Conservation (phyloP, 2,888 invertebrate genomes). For the Syrista parreyssii region DNA sequence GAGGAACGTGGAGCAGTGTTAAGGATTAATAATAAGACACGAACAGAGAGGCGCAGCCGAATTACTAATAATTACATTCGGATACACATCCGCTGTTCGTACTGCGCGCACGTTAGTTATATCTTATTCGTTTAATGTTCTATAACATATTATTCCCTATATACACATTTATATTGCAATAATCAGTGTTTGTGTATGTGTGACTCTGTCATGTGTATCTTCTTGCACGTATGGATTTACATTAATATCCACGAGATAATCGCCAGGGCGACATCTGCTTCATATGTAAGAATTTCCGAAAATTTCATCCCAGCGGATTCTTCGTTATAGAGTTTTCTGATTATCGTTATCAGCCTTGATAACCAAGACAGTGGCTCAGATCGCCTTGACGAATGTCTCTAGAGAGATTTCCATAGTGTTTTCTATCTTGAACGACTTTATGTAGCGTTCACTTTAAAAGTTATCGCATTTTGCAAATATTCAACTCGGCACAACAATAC, state of each 20-base stretch:
- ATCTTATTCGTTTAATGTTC: slow-evolving; percentile 42
- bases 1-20: background rate
- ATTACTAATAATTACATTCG: background rate
- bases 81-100: background rate
- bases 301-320: background rate
- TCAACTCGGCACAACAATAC: slow-evolving; percentile 16
- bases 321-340: too few species aligned
- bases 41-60: background rate
- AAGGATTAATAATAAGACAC: background rate
- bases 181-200: slow-evolving; percentile 49
- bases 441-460: slow-evolving; percentile 7
- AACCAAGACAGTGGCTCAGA: background rate
- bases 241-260: slow-evolving; percentile 2
- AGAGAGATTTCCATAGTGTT: background rate
- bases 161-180: slow-evolving; percentile 66
- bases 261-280: background rate
- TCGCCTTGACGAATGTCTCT: background rate
- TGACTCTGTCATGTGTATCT: slow-evolving; percentile 33
- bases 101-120: background rate
- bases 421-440: background rate
- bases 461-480: slow-evolving; percentile 17
- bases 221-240: slow-evolving; percentile 16
- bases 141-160: slow-evolving; percentile 57
- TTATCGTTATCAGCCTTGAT: too few species aligned
- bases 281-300: background rate